Base-by-base conservation (phyloP, 1,140 invertebrate species). In the Lucilia sericata region DNA sequence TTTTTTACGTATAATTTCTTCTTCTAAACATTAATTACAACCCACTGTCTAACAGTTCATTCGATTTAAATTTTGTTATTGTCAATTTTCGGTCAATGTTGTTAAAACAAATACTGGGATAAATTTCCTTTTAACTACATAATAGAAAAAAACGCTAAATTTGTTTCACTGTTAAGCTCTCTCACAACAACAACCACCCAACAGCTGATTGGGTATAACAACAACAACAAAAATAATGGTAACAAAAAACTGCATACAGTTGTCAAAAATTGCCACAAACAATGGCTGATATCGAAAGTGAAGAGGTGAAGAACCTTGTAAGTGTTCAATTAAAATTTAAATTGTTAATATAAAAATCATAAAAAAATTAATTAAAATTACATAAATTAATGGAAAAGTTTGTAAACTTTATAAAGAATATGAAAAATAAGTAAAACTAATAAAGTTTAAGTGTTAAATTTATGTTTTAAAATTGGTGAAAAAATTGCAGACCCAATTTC, bases 261-360 rank as follows among this genome's bases (percentile, higher is more conserved):
- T 70, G 65, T 70, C 65, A 70, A 25, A 70, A 70, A 21, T 70
- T 21, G 65, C 65, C 19, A 65, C n/a, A 70, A 70, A 70, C 65
- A 91, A 96, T 96, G 95, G 94, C 94, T 84, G 95, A 96, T 90
- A 93, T 93, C 91, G 95, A 96, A 91, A 96, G 95, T 91, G 95
- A 95, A 92, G 95, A 96, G 91, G 94, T 95, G 84, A 92, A 94
- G 88, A 96, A 96, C 93, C 93, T 96, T 92, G 95, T 96, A 93
- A 93, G 76, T 80, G 93, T 90, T 89, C 86, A 84, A 70, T 86
- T 82, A 86, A 86, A 84, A 84, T 42, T 83, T 87, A 84, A 87
- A 87, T 87, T 70, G 10, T 88, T 86, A 85, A 84, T 76, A 78
- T 42, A 78, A 34, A 78, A 42, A 21, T 14, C 12, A 36, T 4